Evolutionary conservation across 2,888 invertebrate genomes (phyloP).

Genomic region (Drosophila paracracens): DNA sequence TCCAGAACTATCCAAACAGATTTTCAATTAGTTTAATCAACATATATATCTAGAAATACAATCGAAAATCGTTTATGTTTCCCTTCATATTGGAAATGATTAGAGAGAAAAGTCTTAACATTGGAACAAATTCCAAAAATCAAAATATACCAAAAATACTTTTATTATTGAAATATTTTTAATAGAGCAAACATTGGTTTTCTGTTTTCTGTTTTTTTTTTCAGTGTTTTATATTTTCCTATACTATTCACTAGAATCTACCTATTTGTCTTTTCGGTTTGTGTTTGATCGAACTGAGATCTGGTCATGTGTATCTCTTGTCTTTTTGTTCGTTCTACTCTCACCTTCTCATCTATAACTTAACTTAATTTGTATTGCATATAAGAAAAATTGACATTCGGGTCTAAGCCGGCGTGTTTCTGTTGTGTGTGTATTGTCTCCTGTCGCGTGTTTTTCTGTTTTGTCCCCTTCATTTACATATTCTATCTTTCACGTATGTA

Average conservation of each 20-base stretch:
- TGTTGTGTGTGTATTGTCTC: conserved; percentile 40
- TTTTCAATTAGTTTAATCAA: conserved; percentile 7
- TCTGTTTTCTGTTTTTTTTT: background rate
- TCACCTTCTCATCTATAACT: conserved; percentile 38
- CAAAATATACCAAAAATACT: background rate
- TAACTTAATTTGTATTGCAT: conserved; percentile 30
- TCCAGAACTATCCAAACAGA: conserved; percentile 6
- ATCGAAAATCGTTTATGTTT: conserved; percentile 2
- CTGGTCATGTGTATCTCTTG: background rate
- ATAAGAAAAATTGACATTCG: conserved; percentile 83
- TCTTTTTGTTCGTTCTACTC: conserved; percentile 3
- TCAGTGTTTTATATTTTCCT: background rate
- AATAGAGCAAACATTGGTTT: background rate
- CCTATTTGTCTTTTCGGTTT: conserved; percentile 1
- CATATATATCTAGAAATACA: background rate
- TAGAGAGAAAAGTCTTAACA: background rate
- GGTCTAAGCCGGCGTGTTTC: conserved; percentile 32
- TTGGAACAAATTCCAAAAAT: background rate
- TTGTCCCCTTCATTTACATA: conserved; percentile 20
- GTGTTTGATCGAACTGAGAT: background rate
- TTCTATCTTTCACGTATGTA: conserved; percentile 20
- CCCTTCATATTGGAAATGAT: conserved; percentile 6
- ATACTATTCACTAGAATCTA: background rate
- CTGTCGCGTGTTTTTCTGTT: conserved; percentile 35
- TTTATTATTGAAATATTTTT: background rate